Evolutionary conservation across 2,113 vertebrate species (phyloP).

Genomic region (Lynx canadensis): DNA sequence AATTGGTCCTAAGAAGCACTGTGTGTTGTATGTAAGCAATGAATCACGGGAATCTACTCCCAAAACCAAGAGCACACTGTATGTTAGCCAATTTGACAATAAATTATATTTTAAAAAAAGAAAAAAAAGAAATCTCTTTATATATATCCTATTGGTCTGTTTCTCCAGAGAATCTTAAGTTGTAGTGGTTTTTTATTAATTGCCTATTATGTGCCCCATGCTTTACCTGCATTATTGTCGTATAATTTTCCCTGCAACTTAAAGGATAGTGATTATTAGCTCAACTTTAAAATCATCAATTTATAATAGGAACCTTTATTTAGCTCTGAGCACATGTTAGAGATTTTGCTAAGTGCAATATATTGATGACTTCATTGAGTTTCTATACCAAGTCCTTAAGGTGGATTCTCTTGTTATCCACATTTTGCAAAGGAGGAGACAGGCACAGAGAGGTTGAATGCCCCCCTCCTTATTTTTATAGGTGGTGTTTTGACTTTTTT

Average conservation of each 20-base stretch:
- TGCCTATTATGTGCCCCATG: not conserved
- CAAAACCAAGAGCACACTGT: no score
- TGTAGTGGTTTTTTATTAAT: not conserved
- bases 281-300: not conserved
- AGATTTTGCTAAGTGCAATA: not conserved
- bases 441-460: not conserved
- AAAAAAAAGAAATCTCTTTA: no score
- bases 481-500: no score
- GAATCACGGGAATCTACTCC: no score
- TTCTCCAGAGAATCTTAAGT: not conserved
- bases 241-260: no score
- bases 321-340: not conserved
- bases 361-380: not conserved
- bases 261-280: not conserved
- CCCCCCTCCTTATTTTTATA: no score
- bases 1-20: no score
- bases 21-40: no score
- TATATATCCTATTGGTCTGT: not conserved
- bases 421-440: not conserved
- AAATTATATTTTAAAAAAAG: no score
- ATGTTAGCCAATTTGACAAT: no score
- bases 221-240: not conserved
- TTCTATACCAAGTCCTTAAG: not conserved
- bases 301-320: not conserved
- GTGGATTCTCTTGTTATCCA: not conserved